phyloP scores from a whole-genome alignment of 2,797 vertebrate species.

The Pseudotriccus pelzelni region DNA sequence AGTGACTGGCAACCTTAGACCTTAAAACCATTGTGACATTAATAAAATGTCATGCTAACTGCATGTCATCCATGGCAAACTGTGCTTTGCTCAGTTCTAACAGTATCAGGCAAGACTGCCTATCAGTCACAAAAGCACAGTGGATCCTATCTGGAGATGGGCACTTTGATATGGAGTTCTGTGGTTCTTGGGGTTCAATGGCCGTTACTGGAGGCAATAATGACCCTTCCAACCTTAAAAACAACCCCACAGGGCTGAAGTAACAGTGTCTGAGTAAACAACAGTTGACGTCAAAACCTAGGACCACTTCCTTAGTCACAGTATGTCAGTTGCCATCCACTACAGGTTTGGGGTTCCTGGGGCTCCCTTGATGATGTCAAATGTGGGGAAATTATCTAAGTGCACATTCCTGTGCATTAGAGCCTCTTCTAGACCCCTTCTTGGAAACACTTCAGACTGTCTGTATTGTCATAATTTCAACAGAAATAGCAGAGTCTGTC shows the following conservation, averaged over 20 bases:
- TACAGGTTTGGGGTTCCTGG: background rate
- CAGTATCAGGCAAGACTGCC: background rate
- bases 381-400: background rate
- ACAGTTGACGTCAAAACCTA: background rate
- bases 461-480: background rate
- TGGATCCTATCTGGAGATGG: background rate
- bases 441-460: background rate
- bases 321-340: background rate
- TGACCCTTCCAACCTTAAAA: background rate
- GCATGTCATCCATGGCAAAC: background rate
- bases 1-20: background rate
- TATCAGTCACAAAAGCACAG: background rate
- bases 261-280: background rate
- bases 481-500: background rate
- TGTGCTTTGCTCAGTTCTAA: background rate
- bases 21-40: background rate
- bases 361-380: background rate
- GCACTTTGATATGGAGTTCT: background rate
- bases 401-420: background rate
- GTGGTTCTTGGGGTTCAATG: background rate
- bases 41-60: background rate
- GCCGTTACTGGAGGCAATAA: background rate
- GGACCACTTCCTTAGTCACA: background rate
- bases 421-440: background rate
- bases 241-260: background rate